A percentile compares a stretch with the other conserved stretches of the same genome.
Evolutionary conservation across 2,888 invertebrate genomes (phyloP).

Genomic region (Fabriciana adippe): DNA sequence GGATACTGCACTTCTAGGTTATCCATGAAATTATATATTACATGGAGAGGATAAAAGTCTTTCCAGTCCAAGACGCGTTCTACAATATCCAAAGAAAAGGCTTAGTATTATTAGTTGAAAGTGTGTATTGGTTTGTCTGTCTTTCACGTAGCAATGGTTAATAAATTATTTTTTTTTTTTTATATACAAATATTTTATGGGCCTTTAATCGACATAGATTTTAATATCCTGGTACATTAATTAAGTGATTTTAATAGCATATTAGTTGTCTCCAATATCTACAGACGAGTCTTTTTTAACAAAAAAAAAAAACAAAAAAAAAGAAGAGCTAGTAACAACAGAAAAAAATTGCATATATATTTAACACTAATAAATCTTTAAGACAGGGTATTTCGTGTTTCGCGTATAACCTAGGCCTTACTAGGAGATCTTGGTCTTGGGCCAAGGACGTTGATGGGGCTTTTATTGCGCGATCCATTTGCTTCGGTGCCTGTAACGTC

Average conservation of each 20-base stretch:
- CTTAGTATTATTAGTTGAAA: too few species aligned
- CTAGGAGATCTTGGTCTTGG: conserved; percentile 44
- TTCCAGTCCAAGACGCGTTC: conserved; percentile 85
- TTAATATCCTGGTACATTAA: too few species aligned
- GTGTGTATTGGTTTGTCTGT: too few species aligned
- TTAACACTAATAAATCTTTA: conserved; percentile 12
- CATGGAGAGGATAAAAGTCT: conserved; percentile 87
- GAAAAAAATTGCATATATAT: neutral
- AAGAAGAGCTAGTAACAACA: neutral
- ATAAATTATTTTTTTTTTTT: too few species aligned
- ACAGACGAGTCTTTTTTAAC: neutral
- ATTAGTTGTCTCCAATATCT: neutral
- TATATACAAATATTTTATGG: too few species aligned
- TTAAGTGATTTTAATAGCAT: neutral
- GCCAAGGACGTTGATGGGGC: conserved; percentile 36
- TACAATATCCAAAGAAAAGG: conserved; percentile 43
- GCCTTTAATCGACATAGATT: too few species aligned
- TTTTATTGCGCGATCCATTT: conserved; percentile 39
- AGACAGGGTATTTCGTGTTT: conserved; percentile 18
- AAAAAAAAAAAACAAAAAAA: neutral
- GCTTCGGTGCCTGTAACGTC: conserved; percentile 52
- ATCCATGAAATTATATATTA: conserved; percentile 87
- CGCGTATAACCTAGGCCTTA: conserved; percentile 27
- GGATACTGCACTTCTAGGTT: conserved; percentile 88
- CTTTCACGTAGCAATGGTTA: too few species aligned